phyloP scores from a whole-genome alignment of 2,888 invertebrate species.

The Folsomia candida region DNA sequence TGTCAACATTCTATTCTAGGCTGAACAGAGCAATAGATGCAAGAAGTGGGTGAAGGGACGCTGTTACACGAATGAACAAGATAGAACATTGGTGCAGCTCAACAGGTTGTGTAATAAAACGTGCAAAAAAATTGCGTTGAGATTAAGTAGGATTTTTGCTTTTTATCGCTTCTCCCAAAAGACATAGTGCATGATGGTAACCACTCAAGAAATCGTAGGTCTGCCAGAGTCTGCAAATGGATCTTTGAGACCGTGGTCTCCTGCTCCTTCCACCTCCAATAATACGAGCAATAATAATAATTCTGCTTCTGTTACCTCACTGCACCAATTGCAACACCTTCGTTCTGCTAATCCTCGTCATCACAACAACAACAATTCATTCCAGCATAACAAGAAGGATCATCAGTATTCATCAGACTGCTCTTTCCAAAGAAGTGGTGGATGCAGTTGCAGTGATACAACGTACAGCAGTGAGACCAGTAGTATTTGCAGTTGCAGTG shows the following conservation, averaged over 20 bases:
- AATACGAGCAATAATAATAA: neutral
- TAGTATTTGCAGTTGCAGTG: neutral
- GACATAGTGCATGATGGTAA: neutral
- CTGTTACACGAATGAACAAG: neutral
- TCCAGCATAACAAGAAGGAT: neutral
- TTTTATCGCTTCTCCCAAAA: neutral
- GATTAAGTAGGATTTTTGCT: neutral
- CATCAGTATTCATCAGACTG: neutral
- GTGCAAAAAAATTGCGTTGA: slow-evolving; percentile 1
- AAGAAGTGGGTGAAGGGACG: neutral
- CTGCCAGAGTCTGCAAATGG: no score
- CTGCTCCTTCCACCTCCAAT: neutral
- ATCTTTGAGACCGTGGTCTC: no score
- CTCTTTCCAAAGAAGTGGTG: neutral
- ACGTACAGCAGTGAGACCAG: neutral
- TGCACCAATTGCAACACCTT: slow-evolving; percentile 1
- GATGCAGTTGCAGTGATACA: neutral
- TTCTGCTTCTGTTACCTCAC: slow-evolving; percentile 1
- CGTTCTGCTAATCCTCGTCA: neutral
- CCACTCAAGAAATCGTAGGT: no score
- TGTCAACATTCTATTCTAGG: neutral
- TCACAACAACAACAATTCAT: neutral
- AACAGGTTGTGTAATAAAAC: slow-evolving; percentile 3
- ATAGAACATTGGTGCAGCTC: neutral
- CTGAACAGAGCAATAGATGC: neutral